Base-by-base conservation (phyloP, 2,797 vertebrate species). In the Diplodus puntazzo region DNA sequence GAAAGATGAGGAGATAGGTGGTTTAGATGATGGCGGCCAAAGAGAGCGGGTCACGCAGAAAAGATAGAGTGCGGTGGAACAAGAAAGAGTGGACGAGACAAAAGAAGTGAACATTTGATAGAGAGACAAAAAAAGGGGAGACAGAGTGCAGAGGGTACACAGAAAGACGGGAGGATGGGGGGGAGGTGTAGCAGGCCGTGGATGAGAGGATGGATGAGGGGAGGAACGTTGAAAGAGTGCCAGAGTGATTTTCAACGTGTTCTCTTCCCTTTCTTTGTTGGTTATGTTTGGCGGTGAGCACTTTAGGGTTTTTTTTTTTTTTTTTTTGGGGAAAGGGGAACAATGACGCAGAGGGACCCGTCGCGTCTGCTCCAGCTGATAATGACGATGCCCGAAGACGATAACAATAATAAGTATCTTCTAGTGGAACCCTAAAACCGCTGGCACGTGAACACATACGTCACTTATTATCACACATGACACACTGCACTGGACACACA, bases 371-470 rank as follows among this genome's bases (percentile, higher is more conserved):
- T 88, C 81, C 80, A 87, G 88, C 93, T 95, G 94, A 95, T 95
- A 94, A 95, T 93, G 92, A 94, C 79, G 92, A 95, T 92, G 92
- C 89, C 92, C 88, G 69, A 86, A 83, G 87, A 91, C 83, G 92
- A 95, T 95, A 94, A 90, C 88, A 85, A 89, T 91, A 94, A 94
- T 94, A 92, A 94, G 91, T 62, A 75, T 90, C 90, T 91, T 91
- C 89, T 89, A 68, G 78, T 90, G 92, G 92, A 91, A 84, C 86
- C 91, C 88, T 92, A 87, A 89, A 91, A 90, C 80, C 59, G 49
- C 77, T 14, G 59, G 77, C 89, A 88, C 68, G 89, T 92, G 82
- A 87, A 60, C 61, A 49, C 76, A 46, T 75, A 89, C 88, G 91
- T 93, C 91, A 93, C 84, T 82, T 82, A 87, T 90, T 91, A 91